Conservation (phyloP, 2,113 vertebrate species). For the Perca fluviatilis region DNA sequence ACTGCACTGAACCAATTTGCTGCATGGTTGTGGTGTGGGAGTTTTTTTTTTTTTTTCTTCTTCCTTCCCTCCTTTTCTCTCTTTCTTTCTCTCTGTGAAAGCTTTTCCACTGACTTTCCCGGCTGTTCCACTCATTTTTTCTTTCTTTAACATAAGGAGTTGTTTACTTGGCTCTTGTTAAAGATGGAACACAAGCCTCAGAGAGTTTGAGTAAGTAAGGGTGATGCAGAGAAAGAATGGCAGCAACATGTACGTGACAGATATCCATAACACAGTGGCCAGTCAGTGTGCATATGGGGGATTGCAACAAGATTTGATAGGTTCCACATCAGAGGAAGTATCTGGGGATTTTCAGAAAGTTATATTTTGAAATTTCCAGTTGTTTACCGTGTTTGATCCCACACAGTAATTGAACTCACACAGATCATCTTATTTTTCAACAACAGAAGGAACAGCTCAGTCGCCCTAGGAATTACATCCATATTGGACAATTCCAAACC, state of each 20-base stretch:
- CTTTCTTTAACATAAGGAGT: constrained; percentile 62
- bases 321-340: constrained; percentile 26
- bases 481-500: not conserved
- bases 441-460: not conserved
- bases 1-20: constrained; percentile 78
- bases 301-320: constrained; percentile 22
- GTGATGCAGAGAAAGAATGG: constrained; percentile 45
- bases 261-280: constrained; percentile 21
- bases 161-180: constrained; percentile 71
- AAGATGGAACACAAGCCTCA: constrained; percentile 54
- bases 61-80: constrained; percentile 23
- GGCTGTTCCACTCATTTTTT: constrained; percentile 28
- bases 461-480: not conserved
- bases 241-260: constrained; percentile 56
- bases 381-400: constrained; percentile 7
- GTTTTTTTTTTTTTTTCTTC: constrained; percentile 11
- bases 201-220: constrained; percentile 51
- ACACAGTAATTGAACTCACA: not conserved
- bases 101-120: constrained; percentile 57
- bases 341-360: constrained; percentile 32
- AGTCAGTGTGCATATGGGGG: not conserved
- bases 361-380: constrained; percentile 11
- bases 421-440: constrained; percentile 1
- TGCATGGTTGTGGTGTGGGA: constrained; percentile 69
- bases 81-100: constrained; percentile 47